Base-by-base conservation (phyloP, 2,113 vertebrate genomes). In the Spheniscus mendiculus region DNA sequence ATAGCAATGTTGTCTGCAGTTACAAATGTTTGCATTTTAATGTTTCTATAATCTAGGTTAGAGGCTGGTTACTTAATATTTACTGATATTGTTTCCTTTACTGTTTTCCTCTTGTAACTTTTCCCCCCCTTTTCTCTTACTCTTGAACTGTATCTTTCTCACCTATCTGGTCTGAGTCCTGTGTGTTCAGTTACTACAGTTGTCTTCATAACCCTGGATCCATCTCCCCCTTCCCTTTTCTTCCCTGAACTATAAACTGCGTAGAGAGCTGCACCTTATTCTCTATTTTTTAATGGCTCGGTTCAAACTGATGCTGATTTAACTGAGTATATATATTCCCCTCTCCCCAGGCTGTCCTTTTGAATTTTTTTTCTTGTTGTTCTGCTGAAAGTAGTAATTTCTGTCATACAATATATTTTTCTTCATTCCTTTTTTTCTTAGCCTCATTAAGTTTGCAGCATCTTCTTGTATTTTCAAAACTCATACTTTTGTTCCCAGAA, bases 111-210 rank as follows among this genome's bases (percentile, higher is more conserved):
- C 7, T 70, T 78, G 5, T 45, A 61, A 40, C 40, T 42, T 40
- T 13, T 14, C 2, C 0, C 1, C 3, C 1, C 3, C 11, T 17
- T 71, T 70, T n/a, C 15, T 12, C 29, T 69, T 62, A 14, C 14
- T 89, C 32, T 76, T n/a, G 21, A 53, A 45, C 27, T 58, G 14
- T 2, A 3, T 56, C 63, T 61, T 87, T 59, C 82, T 73, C 9
- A 23, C 61, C 34, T 66, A 30, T 45, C 58, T 78, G 38, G 29
- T 76, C 15, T 11, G 25, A 55, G 19, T 44, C 7, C 16, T 13
- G 2, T 79, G 38, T 77, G 29, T 45, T 71, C 83, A 22, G 15
- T 90, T 95, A 22, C 10, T 76, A 10, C n/a, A 61, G 10, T 34
- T 73, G 59, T 79, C 49, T 86, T 72, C 5, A 5, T 79, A 77